Evolutionary conservation across 2,113 vertebrate genomes (phyloP), one percentile per base, ranked within the genome.

Genomic region (Hippocampus abdominalis): DNA sequence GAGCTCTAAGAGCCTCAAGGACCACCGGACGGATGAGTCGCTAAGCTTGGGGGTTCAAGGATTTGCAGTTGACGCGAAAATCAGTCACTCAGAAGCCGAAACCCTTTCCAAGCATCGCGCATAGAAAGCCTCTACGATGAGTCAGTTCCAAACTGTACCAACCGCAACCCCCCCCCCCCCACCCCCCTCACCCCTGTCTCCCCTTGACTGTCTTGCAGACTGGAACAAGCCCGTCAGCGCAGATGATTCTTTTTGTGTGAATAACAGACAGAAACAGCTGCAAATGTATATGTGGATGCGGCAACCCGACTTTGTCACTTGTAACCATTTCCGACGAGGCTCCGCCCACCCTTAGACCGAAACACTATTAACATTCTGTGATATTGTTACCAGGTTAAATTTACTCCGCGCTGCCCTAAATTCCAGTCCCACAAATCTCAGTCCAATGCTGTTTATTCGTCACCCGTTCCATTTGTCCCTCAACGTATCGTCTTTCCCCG

Each of bases 191-290:
- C n/a, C n/a, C n/a, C n/a, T n/a, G n/a, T n/a, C n/a, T 73, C 82
- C 77, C 32, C 69, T 71, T 69, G 51, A 72, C 82, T 81, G 80
- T 81, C 68, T 70, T 62, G 40, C 39, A 73, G 82, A 84, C 77
- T 88, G 86, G 86, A 89, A 87, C 81, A 87, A 87, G 71, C 63
- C 73, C 59, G 84, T 88, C 84, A 82, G 53, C 70, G 80, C 77
- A 79, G 84, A 86, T 85, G 85, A 46, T 46, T 15, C 63, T 46
- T 64, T 64, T 42, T 64, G 63, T 48, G 63, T 46, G 42, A 64
- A 64, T 64, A 64, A 46, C 60, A 75, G 78, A 74, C 72, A 85
- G 80, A 77, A 82, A 70, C 88, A 88, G 83, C 84, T 87, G 87
- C 51, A 73, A 87, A 87, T 86, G 83, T 60, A 46, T 74, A 68